Percentiles rank a stretch among this genome's conserved stretches.
Conservation (phyloP, 2,888 invertebrate genomes). For the Sesia apiformis region DNA sequence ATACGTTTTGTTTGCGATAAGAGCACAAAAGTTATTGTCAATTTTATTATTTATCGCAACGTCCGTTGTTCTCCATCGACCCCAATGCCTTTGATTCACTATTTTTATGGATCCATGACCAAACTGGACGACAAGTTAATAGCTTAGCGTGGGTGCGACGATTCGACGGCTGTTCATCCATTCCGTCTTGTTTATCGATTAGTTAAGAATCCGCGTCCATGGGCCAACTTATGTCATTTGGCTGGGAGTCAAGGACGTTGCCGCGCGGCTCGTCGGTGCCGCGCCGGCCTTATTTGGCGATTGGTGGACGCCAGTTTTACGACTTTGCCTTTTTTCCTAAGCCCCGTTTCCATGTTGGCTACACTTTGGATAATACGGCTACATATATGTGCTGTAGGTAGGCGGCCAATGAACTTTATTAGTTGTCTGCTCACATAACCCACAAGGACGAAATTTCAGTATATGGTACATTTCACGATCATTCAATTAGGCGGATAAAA, state of each 20-base stretch:
- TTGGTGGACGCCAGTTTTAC: conserved; percentile 73
- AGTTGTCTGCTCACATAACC: conserved; percentile 29
- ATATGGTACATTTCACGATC: conserved; percentile 1
- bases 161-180: conserved; percentile 48
- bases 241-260: conserved; percentile 70
- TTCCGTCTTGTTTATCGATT: conserved; percentile 68
- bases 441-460: conserved; percentile 29
- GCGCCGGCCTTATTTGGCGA: conserved; percentile 66
- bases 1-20: no score
- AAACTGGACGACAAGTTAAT: conserved; percentile 49
- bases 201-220: conserved; percentile 69
- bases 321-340: conserved; percentile 68
- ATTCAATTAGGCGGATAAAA: no score
- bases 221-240: conserved; percentile 73
- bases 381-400: conserved; percentile 38
- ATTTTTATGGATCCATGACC: conserved; percentile 46
- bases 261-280: conserved; percentile 53
- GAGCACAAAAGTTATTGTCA: not conserved
- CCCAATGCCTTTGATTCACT: conserved; percentile 16
- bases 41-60: not conserved
- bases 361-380: conserved; percentile 45
- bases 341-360: conserved; percentile 58
- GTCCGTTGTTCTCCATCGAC: not conserved
- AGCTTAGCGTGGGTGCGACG: conserved; percentile 52
- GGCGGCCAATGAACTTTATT: conserved; percentile 41